Percentiles rank a stretch among this genome's conserved stretches.
Evolutionary conservation across 2,888 invertebrate genomes (phyloP).

Genomic region (Trissolcus japonicus): DNA sequence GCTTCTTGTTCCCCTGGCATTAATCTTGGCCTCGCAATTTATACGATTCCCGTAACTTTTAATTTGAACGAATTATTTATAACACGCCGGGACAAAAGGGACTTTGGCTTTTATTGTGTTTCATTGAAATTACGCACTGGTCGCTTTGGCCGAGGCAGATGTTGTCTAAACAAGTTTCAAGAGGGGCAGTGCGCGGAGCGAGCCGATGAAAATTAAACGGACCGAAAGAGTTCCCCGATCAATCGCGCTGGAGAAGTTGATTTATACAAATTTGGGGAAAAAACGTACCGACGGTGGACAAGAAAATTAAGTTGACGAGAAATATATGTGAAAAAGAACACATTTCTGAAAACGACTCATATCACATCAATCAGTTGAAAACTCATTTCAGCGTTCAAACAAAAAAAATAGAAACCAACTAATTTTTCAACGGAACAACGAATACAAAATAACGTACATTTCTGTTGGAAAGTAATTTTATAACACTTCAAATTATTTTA

Average conservation of each 20-base stretch:
- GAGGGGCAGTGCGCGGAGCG: background rate
- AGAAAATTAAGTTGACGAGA: too few species aligned
- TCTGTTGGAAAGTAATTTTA: too few species aligned
- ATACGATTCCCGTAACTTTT: constrained; percentile 41
- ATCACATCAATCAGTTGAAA: too few species aligned
- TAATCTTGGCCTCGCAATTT: constrained; percentile 41
- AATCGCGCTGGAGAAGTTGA: background rate
- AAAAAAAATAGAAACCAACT: too few species aligned
- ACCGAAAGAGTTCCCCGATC: constrained; percentile 16
- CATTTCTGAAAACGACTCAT: too few species aligned
- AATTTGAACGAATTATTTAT: constrained; percentile 50
- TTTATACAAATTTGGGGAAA: too few species aligned
- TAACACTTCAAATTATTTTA: too few species aligned
- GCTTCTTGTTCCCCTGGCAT: constrained; percentile 30
- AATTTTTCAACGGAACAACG: too few species aligned
- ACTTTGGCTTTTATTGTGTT: constrained; percentile 37
- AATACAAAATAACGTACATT: too few species aligned
- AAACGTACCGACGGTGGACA: too few species aligned
- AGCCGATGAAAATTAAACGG: constrained; percentile 27
- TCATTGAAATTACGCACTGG: constrained; percentile 35
- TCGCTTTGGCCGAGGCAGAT: constrained; percentile 19
- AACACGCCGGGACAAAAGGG: constrained; percentile 14
- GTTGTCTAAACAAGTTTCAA: constrained; percentile 24
- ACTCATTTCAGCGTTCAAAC: too few species aligned
- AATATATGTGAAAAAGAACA: too few species aligned